Conservation (phyloP, 2,888 invertebrate genomes). For the Epinotia demarniana region DNA sequence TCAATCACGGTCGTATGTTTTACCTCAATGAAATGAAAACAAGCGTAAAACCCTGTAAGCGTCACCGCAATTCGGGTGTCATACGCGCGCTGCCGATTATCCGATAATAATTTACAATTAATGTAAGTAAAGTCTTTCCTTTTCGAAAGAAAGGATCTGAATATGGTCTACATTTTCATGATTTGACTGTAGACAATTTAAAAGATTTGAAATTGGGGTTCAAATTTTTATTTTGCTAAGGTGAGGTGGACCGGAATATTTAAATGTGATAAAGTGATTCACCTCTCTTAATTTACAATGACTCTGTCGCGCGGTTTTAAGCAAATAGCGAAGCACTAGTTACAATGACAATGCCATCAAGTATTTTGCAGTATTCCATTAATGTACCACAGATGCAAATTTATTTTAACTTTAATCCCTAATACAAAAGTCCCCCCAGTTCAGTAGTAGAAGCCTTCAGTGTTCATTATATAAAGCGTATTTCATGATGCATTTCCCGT, state of each 20-base stretch:
- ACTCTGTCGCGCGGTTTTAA: not conserved
- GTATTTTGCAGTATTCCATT: slow-evolving; percentile 28
- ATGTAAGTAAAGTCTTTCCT: no score
- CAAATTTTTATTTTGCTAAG: not conserved
- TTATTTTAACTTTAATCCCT: not conserved
- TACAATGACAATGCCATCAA: slow-evolving; percentile 3
- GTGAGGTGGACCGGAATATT: not conserved
- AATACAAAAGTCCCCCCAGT: not conserved
- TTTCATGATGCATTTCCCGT: slow-evolving; percentile 22
- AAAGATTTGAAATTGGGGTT: slow-evolving; percentile 5
- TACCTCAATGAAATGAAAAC: no score
- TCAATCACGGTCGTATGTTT: not conserved
- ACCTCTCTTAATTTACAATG: not conserved
- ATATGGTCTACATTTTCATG: slow-evolving; percentile 8
- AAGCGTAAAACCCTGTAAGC: no score
- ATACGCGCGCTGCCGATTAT: no score
- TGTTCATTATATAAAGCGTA: slow-evolving; percentile 11
- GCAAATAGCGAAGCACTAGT: not conserved
- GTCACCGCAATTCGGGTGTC: no score
- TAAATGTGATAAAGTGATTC: not conserved
- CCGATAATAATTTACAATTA: no score
- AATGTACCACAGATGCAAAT: slow-evolving; percentile 12
- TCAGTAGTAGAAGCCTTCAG: not conserved
- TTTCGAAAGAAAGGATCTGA: no score
- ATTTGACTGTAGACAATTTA: not conserved